Base-by-base conservation (phyloP, 1,140 invertebrate genomes). In the Armadillidium nasatum region DNA sequence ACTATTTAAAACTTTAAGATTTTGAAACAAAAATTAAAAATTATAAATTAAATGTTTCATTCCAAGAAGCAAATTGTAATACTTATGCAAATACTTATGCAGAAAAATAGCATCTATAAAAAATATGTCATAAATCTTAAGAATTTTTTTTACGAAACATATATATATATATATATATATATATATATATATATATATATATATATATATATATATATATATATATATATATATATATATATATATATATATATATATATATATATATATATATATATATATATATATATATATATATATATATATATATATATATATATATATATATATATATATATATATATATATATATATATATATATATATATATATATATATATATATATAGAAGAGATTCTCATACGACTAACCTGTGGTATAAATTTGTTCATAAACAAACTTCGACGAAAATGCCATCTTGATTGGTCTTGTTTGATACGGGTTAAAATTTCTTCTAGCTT, bases 391-490 rank as follows among this genome's bases (percentile, higher is more conserved):
- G 10, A 60, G 13, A 3, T n/a, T 72, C 43, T 7, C n/a, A 1
- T 72, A 3, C 66, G 15, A 72, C 73, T 74, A 46, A 78, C 77
- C 70, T 72, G 74, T 19, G 77, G 66, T n/a, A 78, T 78, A 46
- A 78, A 75, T 19, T 78, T 78, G 60, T 78, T 75, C 70, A 78
- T 74, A 44, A 78, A 78, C 13, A 78, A 22, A 4, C 73, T 72
- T 0, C 77, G 68, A 11, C 77, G 21, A 71, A 72, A 78, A 73
- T 78, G 77, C 77, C 77, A 78, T 72, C 77, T 71, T 10, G 70
- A 70, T 60, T 78, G 75, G 50, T 78, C 77, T 21, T 78, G 77
- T 13, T 75, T 73, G 2, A 78, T 66, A 43, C 77, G 77, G 10
- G 72, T 70, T 15, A 78, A 43, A 67, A 78, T 73, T 44, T 73